Percentiles rank a stretch among this genome's conserved stretches.
Conservation (phyloP, 2,797 vertebrate species). For the Falco naumanni region DNA sequence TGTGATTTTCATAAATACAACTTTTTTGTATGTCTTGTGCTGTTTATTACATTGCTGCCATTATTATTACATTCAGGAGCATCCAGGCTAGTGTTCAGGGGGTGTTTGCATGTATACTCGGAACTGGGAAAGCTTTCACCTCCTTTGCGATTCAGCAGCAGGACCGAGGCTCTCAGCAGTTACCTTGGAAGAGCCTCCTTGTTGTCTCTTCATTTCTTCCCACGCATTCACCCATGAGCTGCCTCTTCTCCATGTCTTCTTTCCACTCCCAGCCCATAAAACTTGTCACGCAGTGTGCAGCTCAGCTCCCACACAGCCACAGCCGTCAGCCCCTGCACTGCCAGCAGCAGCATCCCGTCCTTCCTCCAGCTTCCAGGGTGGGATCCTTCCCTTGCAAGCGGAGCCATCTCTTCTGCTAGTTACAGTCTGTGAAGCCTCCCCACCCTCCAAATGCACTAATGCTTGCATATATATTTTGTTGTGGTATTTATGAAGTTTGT, state of each 20-base stretch:
- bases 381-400: not conserved
- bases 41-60: not conserved
- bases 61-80: not conserved
- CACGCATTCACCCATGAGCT: not conserved
- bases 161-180: not conserved
- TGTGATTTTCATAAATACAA: not conserved
- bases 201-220: not conserved
- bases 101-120: accelerated
- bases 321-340: not conserved
- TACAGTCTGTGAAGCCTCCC: not conserved
- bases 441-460: not conserved
- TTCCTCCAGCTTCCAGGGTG: accelerated
- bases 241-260: not conserved
- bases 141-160: not conserved
- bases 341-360: not conserved
- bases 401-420: not conserved
- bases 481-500: not conserved
- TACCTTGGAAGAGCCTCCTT: not conserved
- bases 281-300: not conserved
- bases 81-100: not conserved
- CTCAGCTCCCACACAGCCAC: not conserved
- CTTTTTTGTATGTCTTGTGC: not conserved
- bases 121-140: not conserved
- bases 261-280: not conserved
- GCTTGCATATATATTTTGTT: not conserved